A percentile compares a stretch with the other conserved stretches of the same genome.
Evolutionary conservation across 2,113 vertebrate genomes (phyloP).

Genomic region (Erpornis zantholeuca): DNA sequence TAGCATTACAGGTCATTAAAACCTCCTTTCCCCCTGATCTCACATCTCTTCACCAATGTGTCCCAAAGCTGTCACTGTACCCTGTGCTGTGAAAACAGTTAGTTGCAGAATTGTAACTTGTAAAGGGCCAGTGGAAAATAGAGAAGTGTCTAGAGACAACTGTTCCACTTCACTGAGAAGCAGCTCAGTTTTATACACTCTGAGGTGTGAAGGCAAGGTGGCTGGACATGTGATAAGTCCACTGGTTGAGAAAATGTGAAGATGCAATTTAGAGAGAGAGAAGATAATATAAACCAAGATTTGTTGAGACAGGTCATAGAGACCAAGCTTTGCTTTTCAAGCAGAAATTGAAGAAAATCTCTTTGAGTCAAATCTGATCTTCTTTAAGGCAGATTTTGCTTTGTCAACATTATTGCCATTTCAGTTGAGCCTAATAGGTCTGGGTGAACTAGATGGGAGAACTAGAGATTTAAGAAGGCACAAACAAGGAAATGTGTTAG

Average conservation of each 20-base stretch:
- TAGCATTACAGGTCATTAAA: not conserved
- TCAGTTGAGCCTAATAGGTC: not conserved
- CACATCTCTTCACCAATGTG: not conserved
- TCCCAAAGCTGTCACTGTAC: not conserved
- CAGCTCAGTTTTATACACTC: not conserved
- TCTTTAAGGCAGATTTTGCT: not conserved
- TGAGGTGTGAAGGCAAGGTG: not conserved
- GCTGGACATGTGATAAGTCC: not conserved
- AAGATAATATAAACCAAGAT: not conserved
- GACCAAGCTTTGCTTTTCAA: not conserved
- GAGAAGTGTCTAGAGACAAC: not conserved
- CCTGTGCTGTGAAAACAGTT: not conserved
- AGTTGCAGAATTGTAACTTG: not conserved
- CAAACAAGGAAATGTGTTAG: fast-evolving
- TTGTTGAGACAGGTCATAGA: not conserved
- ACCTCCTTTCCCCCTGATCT: not conserved
- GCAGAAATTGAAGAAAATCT: not conserved
- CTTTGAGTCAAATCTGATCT: not conserved
- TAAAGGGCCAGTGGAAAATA: not conserved
- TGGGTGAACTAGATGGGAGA: not conserved
- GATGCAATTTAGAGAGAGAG: not conserved
- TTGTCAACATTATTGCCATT: not conserved
- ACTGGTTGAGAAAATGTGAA: not conserved
- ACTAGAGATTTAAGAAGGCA: not conserved
- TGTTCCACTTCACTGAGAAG: not conserved